A percentile compares a stretch with the other conserved stretches of the same genome.
Conservation (phyloP, 2,888 invertebrate species). For the Leptinotarsa rubiginosa region DNA sequence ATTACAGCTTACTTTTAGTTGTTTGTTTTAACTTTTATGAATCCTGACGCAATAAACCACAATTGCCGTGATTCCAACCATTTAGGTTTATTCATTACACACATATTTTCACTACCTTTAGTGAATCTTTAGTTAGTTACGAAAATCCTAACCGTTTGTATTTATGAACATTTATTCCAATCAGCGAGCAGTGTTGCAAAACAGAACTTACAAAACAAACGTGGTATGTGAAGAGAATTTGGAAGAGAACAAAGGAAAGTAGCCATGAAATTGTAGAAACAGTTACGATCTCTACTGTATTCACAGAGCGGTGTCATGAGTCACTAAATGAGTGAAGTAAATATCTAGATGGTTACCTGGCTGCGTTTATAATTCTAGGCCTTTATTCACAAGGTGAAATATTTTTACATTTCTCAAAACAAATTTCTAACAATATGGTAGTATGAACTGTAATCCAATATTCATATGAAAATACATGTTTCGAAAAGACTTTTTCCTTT, state of each 20-base stretch:
- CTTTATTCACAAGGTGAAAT: no score
- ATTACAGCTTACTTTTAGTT: no score
- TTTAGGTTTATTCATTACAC: no score
- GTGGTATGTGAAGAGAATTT: constrained; percentile 3
- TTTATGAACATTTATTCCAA: neutral
- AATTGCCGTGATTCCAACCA: no score
- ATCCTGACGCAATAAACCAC: no score
- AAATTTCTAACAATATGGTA: no score
- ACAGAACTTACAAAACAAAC: constrained; percentile 1
- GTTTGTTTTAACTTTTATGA: no score
- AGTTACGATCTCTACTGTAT: constrained; percentile 1
- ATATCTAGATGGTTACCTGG: neutral
- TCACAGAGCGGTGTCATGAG: neutral
- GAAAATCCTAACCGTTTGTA: neutral
- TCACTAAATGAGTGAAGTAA: neutral
- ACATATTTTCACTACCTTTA: no score
- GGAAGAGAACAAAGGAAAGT: constrained; percentile 16
- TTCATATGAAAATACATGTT: no score
- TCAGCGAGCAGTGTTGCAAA: neutral
- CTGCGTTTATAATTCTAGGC: neutral
- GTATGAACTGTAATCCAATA: no score
- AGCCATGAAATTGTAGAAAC: constrained; percentile 14
- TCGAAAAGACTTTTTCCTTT: no score
- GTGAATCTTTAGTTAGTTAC: neutral
- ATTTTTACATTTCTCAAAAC: no score